phyloP scores from a whole-genome alignment of 2,888 invertebrate genomes.

The Eupithecia exiguata region DNA sequence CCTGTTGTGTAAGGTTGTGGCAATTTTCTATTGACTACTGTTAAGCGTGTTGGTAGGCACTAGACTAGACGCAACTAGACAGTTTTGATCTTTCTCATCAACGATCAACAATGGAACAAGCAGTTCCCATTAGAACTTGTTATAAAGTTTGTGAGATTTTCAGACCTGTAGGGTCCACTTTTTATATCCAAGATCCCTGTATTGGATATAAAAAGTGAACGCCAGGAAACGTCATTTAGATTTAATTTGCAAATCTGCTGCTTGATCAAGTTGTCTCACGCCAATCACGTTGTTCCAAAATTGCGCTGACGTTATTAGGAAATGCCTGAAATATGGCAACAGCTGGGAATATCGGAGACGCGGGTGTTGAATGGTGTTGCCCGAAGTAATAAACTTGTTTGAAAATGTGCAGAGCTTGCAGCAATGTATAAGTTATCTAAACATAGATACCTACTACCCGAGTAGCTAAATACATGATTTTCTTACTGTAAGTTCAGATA shows the following conservation, averaged over 20 bases:
- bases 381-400: background rate
- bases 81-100: background rate
- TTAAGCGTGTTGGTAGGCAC: background rate
- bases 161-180: no score
- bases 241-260: conserved; percentile 43
- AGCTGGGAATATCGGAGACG: conserved; percentile 1
- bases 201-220: conserved; percentile 3
- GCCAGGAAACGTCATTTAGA: conserved; percentile 45
- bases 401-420: background rate
- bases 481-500: background rate
- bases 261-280: conserved; percentile 50
- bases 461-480: background rate
- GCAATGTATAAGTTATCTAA: background rate
- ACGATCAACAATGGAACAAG: background rate
- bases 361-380: background rate
- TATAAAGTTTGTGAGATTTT: no score
- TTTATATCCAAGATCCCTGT: no score
- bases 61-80: background rate
- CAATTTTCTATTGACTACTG: background rate
- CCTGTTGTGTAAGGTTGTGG: background rate
- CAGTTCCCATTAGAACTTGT: no score
- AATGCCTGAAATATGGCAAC: background rate
- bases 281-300: conserved; percentile 56
- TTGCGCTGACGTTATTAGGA: conserved; percentile 32
- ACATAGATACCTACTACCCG: background rate